These are phyloP conservation scores for Bubo scandiacus DNA, from an alignment of 2,113 vertebrate species.

Conservation along the genomic window DNA sequence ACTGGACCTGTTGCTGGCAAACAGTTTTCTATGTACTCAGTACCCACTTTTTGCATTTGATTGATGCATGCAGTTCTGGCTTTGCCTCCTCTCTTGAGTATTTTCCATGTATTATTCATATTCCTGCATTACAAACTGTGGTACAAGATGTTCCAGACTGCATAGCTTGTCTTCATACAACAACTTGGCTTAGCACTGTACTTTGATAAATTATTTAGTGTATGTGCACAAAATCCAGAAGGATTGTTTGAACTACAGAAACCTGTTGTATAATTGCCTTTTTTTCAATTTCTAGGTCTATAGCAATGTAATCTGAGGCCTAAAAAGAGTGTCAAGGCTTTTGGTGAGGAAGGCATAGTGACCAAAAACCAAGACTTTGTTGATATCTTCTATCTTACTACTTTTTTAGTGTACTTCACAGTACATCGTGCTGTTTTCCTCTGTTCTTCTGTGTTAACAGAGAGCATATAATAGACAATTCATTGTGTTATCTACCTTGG, in stretches of 20 bases:
- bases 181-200: conserved; percentile 5
- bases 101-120: conserved; percentile 33
- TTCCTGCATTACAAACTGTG: background rate
- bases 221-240: conserved; percentile 1
- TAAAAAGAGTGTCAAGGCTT: background rate
- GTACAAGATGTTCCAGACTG: conserved; percentile 46
- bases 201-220: conserved; percentile 25
- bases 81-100: conserved; percentile 1
- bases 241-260: conserved; percentile 1
- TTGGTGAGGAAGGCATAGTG: background rate
- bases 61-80: background rate
- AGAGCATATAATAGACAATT: background rate
- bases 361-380: background rate
- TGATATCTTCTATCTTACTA: background rate
- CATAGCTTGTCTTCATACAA: conserved; percentile 37
- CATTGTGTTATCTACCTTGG: background rate
- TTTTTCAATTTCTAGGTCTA: background rate
- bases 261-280: background rate
- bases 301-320: background rate
- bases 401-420: background rate
- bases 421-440: background rate
- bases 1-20: background rate
- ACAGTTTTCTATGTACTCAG: background rate
- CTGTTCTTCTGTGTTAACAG: background rate
- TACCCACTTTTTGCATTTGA: conserved; percentile 1